A percentile compares a stretch with the other conserved stretches of the same genome.
These are phyloP conservation scores for Diarsia brunnea DNA, from an alignment of 2,888 invertebrate genomes.

Conservation along the genomic window DNA sequence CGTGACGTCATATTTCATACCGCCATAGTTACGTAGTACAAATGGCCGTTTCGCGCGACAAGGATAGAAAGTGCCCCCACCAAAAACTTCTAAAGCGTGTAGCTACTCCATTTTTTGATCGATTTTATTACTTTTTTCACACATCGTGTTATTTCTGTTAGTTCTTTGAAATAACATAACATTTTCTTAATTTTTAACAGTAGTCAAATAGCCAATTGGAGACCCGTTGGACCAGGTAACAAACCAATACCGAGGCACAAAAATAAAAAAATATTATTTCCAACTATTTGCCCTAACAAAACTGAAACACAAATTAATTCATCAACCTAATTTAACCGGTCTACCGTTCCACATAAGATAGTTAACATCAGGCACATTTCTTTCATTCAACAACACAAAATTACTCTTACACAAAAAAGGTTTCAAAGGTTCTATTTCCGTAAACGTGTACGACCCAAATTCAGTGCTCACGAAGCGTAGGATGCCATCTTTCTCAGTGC, in stretches of 20 bases:
- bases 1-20: no score
- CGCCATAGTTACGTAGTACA: no score
- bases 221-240: background rate
- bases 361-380: constrained; percentile 19
- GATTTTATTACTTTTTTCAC: no score
- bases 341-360: constrained; percentile 7
- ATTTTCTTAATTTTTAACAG: no score
- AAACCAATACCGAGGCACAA: background rate
- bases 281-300: background rate
- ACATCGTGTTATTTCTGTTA: no score
- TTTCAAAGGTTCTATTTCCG: constrained; percentile 60
- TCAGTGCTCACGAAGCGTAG: constrained; percentile 62
- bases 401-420: constrained; percentile 42
- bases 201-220: no score
- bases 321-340: constrained; percentile 6
- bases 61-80: no score
- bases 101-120: no score
- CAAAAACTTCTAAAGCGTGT: no score
- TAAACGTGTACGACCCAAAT: constrained; percentile 62
- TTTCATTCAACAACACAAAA: constrained; percentile 48
- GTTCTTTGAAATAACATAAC: no score
- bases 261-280: background rate
- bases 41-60: no score
- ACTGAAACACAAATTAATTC: constrained; percentile 4
- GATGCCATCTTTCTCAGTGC: constrained; percentile 70